A percentile compares a stretch with the other conserved stretches of the same genome.
phyloP scores from a whole-genome alignment of 1,140 invertebrate genomes.

The Lethocerus indicus region DNA sequence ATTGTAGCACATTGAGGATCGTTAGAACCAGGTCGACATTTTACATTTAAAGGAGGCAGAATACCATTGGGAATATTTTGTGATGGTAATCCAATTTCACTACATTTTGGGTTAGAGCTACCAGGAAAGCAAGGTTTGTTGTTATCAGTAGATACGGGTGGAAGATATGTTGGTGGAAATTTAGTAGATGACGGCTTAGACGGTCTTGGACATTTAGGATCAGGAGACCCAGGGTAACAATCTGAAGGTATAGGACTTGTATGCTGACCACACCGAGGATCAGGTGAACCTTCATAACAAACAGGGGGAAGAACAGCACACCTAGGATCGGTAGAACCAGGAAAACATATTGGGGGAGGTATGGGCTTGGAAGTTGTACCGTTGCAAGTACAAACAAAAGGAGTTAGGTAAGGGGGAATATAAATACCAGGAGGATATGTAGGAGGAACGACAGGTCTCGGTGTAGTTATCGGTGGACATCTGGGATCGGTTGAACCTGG shows the following conservation, averaged over 20 bases:
- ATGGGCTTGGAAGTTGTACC: conserved; percentile 19
- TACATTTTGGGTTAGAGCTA: conserved; percentile 20
- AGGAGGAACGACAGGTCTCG: no score
- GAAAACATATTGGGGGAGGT: conserved; percentile 16
- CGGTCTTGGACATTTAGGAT: conserved; percentile 22
- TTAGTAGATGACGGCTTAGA: conserved; percentile 14
- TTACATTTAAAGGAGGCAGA: no score
- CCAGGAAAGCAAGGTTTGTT: conserved; percentile 16
- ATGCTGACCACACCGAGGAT: conserved; percentile 23
- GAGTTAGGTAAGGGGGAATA: no score
- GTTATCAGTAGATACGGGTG: conserved; percentile 1
- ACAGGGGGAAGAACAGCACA: conserved; percentile 16
- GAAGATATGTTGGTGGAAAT: conserved; percentile 9
- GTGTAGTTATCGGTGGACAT: no score
- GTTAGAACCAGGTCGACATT: conserved; percentile 19
- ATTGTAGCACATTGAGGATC: conserved; percentile 15
- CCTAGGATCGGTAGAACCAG: conserved; percentile 10
- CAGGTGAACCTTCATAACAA: conserved; percentile 21
- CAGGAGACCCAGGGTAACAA: conserved; percentile 22
- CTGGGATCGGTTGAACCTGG: no score
- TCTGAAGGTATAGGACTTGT: conserved; percentile 12
- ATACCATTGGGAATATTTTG: conserved; percentile 1
- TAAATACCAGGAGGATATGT: no score
- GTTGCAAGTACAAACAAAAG: conserved; percentile 21
- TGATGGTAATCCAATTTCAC: conserved; percentile 9